Percentiles rank a stretch among this genome's conserved stretches.
Evolutionary conservation across 1,140 invertebrate genomes (phyloP).

Genomic region (Paracyclopina nana): DNA sequence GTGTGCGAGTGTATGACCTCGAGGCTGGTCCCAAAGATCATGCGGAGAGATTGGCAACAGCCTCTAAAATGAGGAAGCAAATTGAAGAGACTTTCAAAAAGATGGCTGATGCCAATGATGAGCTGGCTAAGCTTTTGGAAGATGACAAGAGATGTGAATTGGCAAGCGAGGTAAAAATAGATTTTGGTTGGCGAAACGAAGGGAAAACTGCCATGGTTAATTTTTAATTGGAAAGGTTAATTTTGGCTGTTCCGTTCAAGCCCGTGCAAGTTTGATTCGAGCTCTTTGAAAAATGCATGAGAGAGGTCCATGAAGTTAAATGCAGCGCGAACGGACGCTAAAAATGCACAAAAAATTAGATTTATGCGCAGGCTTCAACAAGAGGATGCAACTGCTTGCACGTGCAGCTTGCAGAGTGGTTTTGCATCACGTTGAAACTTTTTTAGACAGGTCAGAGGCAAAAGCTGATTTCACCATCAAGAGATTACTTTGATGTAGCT

Average conservation of each 20-base stretch:
- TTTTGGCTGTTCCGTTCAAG: background rate
- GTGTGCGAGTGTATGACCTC: slow-evolving; percentile 1
- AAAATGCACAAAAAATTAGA: no score
- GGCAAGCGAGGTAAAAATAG: slow-evolving; percentile 3
- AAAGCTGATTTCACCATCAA: no score
- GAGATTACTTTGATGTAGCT: no score
- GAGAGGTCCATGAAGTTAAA: no score
- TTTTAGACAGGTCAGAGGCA: no score
- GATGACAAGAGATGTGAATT: slow-evolving; percentile 8
- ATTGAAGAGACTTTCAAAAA: slow-evolving; percentile 9
- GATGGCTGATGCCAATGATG: background rate
- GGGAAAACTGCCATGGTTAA: background rate
- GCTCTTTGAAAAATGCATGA: no score
- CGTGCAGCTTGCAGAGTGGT: no score
- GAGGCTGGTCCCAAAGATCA: background rate
- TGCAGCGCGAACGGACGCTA: no score
- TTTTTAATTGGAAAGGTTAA: background rate
- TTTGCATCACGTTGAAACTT: no score
- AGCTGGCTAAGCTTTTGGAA: background rate
- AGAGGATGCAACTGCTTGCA: no score
- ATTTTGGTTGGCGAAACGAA: background rate
- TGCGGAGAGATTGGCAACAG: background rate
- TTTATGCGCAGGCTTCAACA: no score
- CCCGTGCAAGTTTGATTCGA: background rate
- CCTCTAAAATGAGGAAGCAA: slow-evolving; percentile 4